Evolutionary conservation across 2,888 invertebrate species (phyloP), one percentile per base, ranked within the genome.

Genomic region (Eulithis testata): DNA sequence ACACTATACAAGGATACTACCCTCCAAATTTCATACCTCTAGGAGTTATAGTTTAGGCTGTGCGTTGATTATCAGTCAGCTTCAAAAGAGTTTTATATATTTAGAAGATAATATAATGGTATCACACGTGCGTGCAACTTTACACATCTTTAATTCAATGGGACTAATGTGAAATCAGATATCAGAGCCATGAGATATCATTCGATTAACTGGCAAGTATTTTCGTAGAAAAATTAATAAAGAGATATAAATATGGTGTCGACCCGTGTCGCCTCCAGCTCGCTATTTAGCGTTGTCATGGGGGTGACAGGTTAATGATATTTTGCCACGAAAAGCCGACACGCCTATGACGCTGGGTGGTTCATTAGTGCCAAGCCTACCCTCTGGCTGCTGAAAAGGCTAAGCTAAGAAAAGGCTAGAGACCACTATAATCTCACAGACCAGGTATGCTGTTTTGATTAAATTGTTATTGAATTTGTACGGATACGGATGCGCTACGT

Each of bases 201-300:
- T 11, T 51, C 55, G 51, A 56, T 44, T 40, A 52, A 37, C 40
- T 31, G 21, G 12, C 27, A 27, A 43, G 50, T 45, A 37, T 62
- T 55, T 55, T 40, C 21, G 21, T 51, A 50, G 58, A 14, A 55
- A 62, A 66, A 66, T 50, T 53, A 61, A 62, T 59, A 54, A 66
- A 58, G 47, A 14, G 45, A 52, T 62, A 59, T 50, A n/a, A 58
- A 63, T 66, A 64, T 57, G 63, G 52, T 71, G 67, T 77, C 76
- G 71, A 63, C 73, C 66, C 69, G 67, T 72, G 74, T 76, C 75
- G 68, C 71, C 73, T 73, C 73, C 71, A 76, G 66, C 65, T 66
- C 45, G 75, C 75, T 80, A 81, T 81, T 81, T 81, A 81, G 75
- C 74, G 76, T 75, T 78, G 79, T 81, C 79, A 77, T 67, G 70